Evolutionary conservation across 2,797 vertebrate genomes (phyloP), one percentile per base, ranked within the genome.

Genomic region (Brachyrhaphis roseni): DNA sequence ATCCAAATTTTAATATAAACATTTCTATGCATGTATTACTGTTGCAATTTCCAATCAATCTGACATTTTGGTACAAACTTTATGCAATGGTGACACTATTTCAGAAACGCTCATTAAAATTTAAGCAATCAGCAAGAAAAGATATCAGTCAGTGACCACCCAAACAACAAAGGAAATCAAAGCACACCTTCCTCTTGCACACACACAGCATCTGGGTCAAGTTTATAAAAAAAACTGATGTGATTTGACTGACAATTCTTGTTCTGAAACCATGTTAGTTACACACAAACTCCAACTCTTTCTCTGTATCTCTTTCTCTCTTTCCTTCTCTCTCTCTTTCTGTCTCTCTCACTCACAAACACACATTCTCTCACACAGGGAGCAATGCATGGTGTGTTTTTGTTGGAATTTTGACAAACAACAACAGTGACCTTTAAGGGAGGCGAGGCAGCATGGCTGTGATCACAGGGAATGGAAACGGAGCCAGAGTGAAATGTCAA

Each of bases 401-500:
- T 93, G 89, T 91, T 94, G 90, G 91, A 88, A 93, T 94, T 95
- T 95, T 95, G 95, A 95, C 94, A 95, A 95, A 95, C 94, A 96
- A 95, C 95, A 96, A 94, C 90, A 76, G 89, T 96, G 95, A 96
- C 95, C 95, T 96, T 96, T 96, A 94, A 94, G 94, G 90, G 92
- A 94, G 93, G 93, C 93, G 87, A 95, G 93, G 93, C 95, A 94
- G 95, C 94, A 91, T 90, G 92, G 91, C 92, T 95, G 94, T 95
- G 95, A 96, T 96, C 95, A 96, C 95, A 96, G 94, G 90, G 91
- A 95, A 92, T 94, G 94, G 94, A 95, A 95, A 95, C 92, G 88
- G 90, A 95, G 95, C 95, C 95, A 95, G 93, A 96, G 94, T 95
- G 94, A 96, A 96, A 96, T 96, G 95, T 96, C 95, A 96, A 95